Evolutionary conservation across 2,113 vertebrate genomes (phyloP).

Genomic region (Halichoerus grypus): DNA sequence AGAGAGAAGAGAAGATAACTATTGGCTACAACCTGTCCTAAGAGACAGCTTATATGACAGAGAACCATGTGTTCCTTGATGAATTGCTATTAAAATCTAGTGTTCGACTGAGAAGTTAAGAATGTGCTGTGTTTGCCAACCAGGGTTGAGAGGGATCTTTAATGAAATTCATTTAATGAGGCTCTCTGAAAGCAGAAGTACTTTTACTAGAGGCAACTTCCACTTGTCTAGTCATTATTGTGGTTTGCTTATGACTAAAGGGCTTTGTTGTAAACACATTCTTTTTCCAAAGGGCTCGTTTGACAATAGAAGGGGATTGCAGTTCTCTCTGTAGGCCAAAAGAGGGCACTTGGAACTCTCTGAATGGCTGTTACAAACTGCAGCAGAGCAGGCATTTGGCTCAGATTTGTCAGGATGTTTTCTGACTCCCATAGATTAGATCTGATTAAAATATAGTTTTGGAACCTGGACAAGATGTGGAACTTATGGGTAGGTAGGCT

Average conservation of each 20-base stretch:
- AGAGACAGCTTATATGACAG: constrained; percentile 48
- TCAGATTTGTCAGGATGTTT: constrained; percentile 2
- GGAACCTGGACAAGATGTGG: background rate
- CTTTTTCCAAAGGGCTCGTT: background rate
- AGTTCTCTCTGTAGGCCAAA: constrained; percentile 68
- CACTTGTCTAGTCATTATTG: constrained; percentile 40
- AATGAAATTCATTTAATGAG: constrained; percentile 52
- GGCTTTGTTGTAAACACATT: constrained; percentile 64
- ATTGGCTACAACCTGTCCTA: constrained; percentile 26
- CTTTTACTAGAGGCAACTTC: constrained; percentile 54
- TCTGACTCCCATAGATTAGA: background rate
- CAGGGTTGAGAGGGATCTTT: background rate
- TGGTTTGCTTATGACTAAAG: background rate
- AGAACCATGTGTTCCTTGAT: constrained; percentile 26
- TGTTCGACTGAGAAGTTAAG: constrained; percentile 17
- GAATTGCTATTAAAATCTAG: constrained; percentile 28
- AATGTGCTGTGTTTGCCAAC: constrained; percentile 24
- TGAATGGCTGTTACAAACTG: background rate
- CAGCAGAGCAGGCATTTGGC: background rate
- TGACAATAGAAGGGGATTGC: constrained; percentile 59
- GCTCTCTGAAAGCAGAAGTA: background rate
- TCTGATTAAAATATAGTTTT: constrained; percentile 35
- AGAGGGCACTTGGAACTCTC: constrained; percentile 87
- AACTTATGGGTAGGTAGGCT: background rate
- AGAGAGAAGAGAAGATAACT: constrained; percentile 8